Conservation (phyloP, 2,113 vertebrate species). For the Xiphias gladius region DNA sequence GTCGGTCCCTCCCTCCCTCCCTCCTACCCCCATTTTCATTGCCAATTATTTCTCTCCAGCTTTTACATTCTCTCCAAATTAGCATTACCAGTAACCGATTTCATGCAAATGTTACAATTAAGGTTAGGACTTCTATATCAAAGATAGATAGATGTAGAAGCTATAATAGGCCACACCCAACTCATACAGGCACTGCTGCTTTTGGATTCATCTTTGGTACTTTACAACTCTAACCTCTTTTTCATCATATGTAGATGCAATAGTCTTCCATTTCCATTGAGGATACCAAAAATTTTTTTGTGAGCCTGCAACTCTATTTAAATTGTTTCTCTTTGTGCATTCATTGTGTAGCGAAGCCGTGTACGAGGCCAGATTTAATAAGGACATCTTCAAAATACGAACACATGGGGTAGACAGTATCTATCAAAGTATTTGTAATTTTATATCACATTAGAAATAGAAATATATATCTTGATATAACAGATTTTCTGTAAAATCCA, state of each 20-base stretch:
- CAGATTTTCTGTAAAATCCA: background rate
- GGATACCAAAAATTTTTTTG: conserved; percentile 31
- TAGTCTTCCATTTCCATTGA: background rate
- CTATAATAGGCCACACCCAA: conserved; percentile 35
- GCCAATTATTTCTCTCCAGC: conserved; percentile 14
- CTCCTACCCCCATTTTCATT: background rate
- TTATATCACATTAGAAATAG: background rate
- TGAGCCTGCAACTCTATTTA: conserved; percentile 14
- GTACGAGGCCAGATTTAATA: conserved; percentile 6
- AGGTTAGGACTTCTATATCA: conserved; percentile 21
- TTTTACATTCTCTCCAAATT: conserved; percentile 36
- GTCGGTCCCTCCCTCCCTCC: background rate
- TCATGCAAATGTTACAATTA: conserved; percentile 15
- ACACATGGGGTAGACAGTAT: background rate
- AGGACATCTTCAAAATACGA: conserved; percentile 8
- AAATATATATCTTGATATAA: no score
- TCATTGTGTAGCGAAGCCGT: background rate
- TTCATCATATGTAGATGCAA: conserved; percentile 1
- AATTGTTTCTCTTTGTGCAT: conserved; percentile 20
- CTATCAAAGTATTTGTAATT: background rate
- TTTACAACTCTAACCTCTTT: conserved; percentile 9
- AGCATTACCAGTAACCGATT: conserved; percentile 15
- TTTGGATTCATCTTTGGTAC: conserved; percentile 37
- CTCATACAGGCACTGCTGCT: conserved; percentile 5
- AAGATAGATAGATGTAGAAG: background rate